These are phyloP conservation scores for Urocitellus parryii DNA, from an alignment of 2,113 vertebrate species.

Conservation along the genomic window DNA sequence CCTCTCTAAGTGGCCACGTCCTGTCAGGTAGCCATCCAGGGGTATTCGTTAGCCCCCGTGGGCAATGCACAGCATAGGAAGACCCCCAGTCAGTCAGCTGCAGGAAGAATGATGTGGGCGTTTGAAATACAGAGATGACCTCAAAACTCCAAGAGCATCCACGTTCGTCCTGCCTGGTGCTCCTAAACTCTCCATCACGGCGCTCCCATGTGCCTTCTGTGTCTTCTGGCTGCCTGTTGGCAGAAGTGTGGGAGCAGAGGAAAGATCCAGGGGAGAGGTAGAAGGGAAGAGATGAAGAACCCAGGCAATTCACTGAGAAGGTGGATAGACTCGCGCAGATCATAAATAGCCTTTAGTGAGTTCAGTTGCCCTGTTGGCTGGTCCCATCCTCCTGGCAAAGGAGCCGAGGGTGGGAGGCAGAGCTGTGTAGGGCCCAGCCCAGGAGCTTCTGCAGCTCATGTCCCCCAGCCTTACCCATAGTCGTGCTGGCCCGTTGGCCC, in stretches of 20 bases:
- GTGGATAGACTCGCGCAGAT: not conserved
- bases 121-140: not conserved
- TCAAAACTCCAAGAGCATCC: not conserved
- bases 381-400: not conserved
- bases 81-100: not conserved
- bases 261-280: not conserved
- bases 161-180: not conserved
- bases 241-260: not conserved
- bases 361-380: slow-evolving; percentile 13
- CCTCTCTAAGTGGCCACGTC: not conserved
- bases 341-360: slow-evolving; percentile 30
- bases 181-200: not conserved
- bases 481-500: too few species aligned
- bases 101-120: not conserved
- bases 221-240: not conserved
- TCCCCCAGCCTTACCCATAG: not conserved
- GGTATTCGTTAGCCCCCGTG: not conserved
- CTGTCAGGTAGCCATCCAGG: not conserved
- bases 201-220: not conserved
- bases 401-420: not conserved
- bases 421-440: accelerated
- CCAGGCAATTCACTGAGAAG: not conserved
- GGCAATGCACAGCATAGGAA: not conserved
- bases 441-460: not conserved
- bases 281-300: not conserved